Conservation (phyloP, 1,140 invertebrate species). For the Cherax destructor region DNA sequence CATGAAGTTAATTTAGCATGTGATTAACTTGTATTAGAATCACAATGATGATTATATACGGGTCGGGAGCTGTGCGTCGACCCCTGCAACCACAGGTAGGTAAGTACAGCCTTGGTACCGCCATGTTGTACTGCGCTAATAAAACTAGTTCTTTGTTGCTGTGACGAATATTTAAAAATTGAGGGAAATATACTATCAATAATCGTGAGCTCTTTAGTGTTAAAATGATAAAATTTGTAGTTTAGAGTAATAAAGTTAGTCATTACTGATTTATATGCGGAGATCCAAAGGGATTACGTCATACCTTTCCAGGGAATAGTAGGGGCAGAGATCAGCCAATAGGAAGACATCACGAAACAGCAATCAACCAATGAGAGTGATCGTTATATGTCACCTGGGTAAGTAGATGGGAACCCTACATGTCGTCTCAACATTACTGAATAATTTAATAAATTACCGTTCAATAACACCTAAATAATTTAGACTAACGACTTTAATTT, state of each 20-base stretch:
- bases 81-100: no score
- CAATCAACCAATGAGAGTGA: constrained; percentile 35
- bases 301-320: constrained; percentile 61
- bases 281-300: constrained; percentile 49
- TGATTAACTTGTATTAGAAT: no score
- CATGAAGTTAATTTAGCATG: no score
- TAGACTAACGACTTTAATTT: no score
- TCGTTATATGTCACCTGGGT: constrained; percentile 8
- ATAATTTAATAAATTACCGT: constrained; percentile 62
- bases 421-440: constrained; percentile 32
- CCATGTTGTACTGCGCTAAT: neutral
- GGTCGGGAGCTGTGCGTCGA: no score
- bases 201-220: neutral
- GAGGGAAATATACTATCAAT: neutral
- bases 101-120: no score
- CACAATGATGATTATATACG: no score
- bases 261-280: neutral
- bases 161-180: neutral
- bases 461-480: neutral
- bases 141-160: neutral
- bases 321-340: constrained; percentile 29
- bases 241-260: neutral
- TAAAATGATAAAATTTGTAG: neutral
- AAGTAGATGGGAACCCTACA: constrained; percentile 25
- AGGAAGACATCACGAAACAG: constrained; percentile 9